Conservation (phyloP, 2,797 vertebrate genomes). For the Platalea minor region DNA sequence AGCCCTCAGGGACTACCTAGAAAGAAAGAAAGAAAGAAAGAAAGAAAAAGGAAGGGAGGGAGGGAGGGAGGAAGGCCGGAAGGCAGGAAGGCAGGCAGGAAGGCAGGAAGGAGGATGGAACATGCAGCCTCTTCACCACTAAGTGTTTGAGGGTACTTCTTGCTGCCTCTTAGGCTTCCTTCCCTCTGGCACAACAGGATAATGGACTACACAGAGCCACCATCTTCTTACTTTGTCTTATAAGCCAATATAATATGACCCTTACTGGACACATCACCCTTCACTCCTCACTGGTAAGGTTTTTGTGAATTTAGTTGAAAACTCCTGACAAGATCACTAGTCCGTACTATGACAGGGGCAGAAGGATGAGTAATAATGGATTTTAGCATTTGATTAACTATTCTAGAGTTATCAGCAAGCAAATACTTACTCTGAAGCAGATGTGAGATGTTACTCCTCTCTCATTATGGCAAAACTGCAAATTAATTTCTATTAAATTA, state of each 20-base stretch:
- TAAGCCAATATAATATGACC: neutral
- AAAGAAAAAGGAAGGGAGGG: neutral
- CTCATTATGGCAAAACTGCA: neutral
- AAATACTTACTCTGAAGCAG: neutral
- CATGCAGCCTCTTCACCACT: neutral
- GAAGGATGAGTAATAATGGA: neutral
- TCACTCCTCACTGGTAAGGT: neutral
- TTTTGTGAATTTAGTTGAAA: neutral
- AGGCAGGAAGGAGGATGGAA: too few species aligned
- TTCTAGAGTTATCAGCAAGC: neutral
- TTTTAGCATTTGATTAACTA: neutral
- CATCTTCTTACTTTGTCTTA: neutral
- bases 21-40: too few species aligned
- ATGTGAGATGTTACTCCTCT: neutral
- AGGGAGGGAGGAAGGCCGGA: too few species aligned
- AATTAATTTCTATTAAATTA: neutral
- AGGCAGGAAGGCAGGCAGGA: too few species aligned
- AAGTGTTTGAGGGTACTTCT: neutral
- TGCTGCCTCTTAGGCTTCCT: neutral
- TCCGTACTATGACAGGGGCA: neutral
- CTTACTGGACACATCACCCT: neutral
- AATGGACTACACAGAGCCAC: neutral
- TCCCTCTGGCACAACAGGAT: neutral
- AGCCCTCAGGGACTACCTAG: neutral
- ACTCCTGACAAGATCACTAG: neutral